Evolutionary conservation across 2,113 vertebrate genomes (phyloP), one percentile per base, ranked within the genome.

Genomic region (Panthera uncia): DNA sequence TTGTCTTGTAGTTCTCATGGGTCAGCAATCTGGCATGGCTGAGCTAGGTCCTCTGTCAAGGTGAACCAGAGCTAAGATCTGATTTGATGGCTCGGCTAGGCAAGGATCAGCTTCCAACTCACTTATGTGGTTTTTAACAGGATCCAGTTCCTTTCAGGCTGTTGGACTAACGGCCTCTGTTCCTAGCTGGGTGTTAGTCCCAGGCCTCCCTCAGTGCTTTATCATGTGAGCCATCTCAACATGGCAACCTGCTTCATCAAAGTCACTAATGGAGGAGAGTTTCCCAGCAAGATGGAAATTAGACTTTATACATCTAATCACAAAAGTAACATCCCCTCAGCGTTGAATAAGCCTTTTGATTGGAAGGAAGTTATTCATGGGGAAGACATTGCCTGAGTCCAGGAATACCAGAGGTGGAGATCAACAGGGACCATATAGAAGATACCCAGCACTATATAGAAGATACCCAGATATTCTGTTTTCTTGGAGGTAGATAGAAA

Each of bases 391-490:
- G 45, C 31, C 57, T 9, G 18, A 66, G 29, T 4, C 66, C 36
- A 6, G 25, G 13, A 33, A 57, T 73, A 1, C 6, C 41, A 63
- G 41, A 41, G 19, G 33, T 1, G 33, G 38, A 41, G 33, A 38
- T 27, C 33, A 66, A 2, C 1, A 10, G 21, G 10, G 27, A 41
- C 6, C 15, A 66, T n/a, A 10, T 0, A 31, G 91, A 73, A 82
- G 21, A 4, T 27, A 13, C n/a, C 71, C 50, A 1, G 31, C 0
- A n/a, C 11, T 38, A 57, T n/a, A 10, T 0, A 31, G 91, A 73
- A 82, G 21, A 4, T 27, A 13, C 29, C 71, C 50, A 1, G 31
- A 0, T 18, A 21, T 31, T 74, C 45, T 68, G 66, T 15, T 23
- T 76, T 31, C 50, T 63, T 33, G 25, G n/a, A 57, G 33, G 36